Conservation (phyloP, 2,113 vertebrate species). For the Syngnathus floridae region DNA sequence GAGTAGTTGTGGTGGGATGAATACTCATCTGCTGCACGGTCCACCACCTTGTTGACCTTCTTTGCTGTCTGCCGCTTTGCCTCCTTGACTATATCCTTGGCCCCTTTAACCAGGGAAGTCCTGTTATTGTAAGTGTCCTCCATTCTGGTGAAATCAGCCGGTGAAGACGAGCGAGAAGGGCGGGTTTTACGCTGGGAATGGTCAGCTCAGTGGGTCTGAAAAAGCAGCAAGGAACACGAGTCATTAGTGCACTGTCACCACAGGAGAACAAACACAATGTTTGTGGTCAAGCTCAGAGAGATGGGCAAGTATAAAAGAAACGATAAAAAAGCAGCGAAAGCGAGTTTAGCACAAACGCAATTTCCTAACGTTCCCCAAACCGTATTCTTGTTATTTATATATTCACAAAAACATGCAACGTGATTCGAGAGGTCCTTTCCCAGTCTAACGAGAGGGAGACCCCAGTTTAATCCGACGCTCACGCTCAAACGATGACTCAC, state of each 20-base stretch:
- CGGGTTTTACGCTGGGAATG: constrained; percentile 12
- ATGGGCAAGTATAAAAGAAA: constrained; percentile 15
- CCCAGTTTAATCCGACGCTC: constrained; percentile 24
- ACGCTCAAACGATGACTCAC: constrained; percentile 18
- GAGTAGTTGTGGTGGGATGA: constrained; percentile 80
- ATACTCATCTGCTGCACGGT: constrained; percentile 85
- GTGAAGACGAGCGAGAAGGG: constrained; percentile 10
- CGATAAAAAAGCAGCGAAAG: constrained; percentile 7
- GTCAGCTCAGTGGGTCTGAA: constrained; percentile 30
- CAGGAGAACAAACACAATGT: constrained; percentile 42
- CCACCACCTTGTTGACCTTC: constrained; percentile 81
- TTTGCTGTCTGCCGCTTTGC: constrained; percentile 86
- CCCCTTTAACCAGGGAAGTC: constrained; percentile 87
- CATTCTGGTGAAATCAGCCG: constrained; percentile 69
- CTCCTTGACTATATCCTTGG: constrained; percentile 89
- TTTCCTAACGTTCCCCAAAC: background rate
- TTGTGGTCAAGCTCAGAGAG: constrained; percentile 51
- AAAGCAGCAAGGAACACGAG: constrained; percentile 33
- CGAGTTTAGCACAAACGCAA: background rate
- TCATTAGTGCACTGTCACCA: constrained; percentile 58
- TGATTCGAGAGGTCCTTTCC: constrained; percentile 30
- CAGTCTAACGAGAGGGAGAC: constrained; percentile 37
- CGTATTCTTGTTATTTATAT: background rate
- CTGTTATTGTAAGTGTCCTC: constrained; percentile 84
- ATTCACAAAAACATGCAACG: background rate